A percentile compares a stretch with the other conserved stretches of the same genome.
Evolutionary conservation across 2,888 invertebrate genomes (phyloP).

Genomic region (Poecilobothrus nobilitatus): DNA sequence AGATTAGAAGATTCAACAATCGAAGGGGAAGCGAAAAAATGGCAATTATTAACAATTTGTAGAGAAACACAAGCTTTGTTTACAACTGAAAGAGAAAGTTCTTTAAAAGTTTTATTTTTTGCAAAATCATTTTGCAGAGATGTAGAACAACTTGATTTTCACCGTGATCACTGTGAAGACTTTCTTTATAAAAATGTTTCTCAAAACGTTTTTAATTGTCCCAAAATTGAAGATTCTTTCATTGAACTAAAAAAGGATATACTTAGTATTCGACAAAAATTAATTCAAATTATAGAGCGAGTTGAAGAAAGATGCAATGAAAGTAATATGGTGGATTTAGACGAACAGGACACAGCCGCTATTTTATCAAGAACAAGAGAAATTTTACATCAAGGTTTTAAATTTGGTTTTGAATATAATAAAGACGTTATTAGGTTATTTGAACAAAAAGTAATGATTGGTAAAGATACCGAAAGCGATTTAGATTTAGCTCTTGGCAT

Average conservation of each 20-base stretch:
- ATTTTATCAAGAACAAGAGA: slow-evolving; percentile 60
- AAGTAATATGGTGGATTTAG: slow-evolving; percentile 35
- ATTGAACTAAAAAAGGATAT: slow-evolving; percentile 48
- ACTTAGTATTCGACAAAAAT: slow-evolving; percentile 40
- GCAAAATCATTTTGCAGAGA: slow-evolving; percentile 67
- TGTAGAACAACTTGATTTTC: slow-evolving; percentile 49
- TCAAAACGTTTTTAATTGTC: slow-evolving; percentile 47
- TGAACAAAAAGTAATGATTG: slow-evolving; percentile 42
- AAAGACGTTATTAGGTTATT: slow-evolving; percentile 50
- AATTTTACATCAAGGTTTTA: slow-evolving; percentile 77
- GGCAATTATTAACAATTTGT: slow-evolving; percentile 50
- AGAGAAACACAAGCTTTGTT: slow-evolving; percentile 73
- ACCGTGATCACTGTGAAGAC: slow-evolving; percentile 42
- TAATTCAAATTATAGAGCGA: slow-evolving; percentile 41
- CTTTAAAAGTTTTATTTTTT: slow-evolving; percentile 71
- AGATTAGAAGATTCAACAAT: slow-evolving; percentile 36
- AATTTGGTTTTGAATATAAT: slow-evolving; percentile 75
- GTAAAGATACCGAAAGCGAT: slow-evolving; percentile 38
- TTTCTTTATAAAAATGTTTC: slow-evolving; percentile 33
- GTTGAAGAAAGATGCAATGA: slow-evolving; percentile 38
- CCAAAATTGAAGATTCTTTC: slow-evolving; percentile 55
- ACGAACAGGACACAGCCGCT: slow-evolving; percentile 48
- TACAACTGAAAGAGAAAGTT: slow-evolving; percentile 67
- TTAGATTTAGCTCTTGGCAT: slow-evolving; percentile 51
- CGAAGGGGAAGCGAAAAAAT: slow-evolving; percentile 33